phyloP scores from a whole-genome alignment of 2,113 vertebrate genomes.

The Corvus moneduloides region DNA sequence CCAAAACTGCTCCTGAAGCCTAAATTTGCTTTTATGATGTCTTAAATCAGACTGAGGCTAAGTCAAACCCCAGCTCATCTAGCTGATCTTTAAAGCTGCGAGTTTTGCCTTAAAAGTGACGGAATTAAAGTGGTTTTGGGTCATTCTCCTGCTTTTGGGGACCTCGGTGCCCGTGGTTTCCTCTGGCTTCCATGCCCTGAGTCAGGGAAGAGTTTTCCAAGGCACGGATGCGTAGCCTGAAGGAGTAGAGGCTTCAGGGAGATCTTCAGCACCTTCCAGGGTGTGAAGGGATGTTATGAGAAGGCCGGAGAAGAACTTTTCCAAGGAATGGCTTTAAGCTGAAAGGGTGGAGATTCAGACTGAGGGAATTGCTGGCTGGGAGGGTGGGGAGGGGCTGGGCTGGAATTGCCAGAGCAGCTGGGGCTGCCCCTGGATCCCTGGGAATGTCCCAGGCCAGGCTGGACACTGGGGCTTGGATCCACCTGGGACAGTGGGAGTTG shows the following conservation, averaged over 20 bases:
- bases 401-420: neutral
- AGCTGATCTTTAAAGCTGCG: neutral
- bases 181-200: neutral
- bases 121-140: neutral
- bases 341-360: neutral
- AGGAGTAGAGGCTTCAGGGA: neutral
- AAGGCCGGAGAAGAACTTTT: neutral
- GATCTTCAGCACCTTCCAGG: neutral
- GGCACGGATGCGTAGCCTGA: neutral
- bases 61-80: neutral
- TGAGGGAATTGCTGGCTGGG: neutral
- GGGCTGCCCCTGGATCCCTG: neutral
- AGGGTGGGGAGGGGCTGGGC: accelerated
- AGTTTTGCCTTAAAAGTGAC: neutral
- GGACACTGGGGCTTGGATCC: neutral
- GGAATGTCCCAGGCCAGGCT: accelerated
- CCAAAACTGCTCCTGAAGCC: neutral
- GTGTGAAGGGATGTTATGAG: neutral
- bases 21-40: accelerated
- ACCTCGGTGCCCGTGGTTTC: neutral
- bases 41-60: neutral
- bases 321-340: neutral
- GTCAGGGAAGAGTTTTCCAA: neutral
- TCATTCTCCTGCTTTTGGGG: neutral
- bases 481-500: accelerated